Conservation (phyloP, 2,113 vertebrate species). For the Etheostoma spectabile region DNA sequence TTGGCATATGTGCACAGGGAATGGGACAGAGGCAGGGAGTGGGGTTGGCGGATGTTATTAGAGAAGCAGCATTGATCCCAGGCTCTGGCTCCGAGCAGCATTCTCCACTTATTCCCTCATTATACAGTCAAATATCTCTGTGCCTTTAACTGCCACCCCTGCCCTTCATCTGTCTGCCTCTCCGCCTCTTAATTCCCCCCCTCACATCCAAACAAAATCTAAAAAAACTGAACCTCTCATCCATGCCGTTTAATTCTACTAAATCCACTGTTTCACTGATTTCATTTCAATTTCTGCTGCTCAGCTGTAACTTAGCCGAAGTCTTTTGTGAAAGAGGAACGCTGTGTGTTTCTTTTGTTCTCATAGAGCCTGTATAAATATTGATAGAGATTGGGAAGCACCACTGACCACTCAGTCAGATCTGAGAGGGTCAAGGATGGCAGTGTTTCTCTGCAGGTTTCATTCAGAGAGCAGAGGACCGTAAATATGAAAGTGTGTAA, state of each 20-base stretch:
- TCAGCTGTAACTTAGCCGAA: conserved; percentile 73
- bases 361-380: conserved; percentile 79
- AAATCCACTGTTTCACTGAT: conserved; percentile 70
- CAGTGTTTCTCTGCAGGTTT: conserved; percentile 69
- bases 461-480: conserved; percentile 63
- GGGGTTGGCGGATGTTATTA: conserved; percentile 55
- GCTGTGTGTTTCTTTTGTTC: conserved; percentile 68
- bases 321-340: conserved; percentile 45
- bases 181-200: not conserved
- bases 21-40: conserved; percentile 9
- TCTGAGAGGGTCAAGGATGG: conserved; percentile 75
- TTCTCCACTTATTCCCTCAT: conserved; percentile 67
- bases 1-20: conserved; percentile 28
- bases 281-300: conserved; percentile 61
- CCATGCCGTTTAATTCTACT: conserved; percentile 42
- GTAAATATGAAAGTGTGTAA: conserved; percentile 69
- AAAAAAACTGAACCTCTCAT: conserved; percentile 56
- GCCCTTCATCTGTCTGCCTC: conserved; percentile 37
- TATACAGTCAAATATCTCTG: conserved; percentile 69
- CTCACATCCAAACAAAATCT: conserved; percentile 35
- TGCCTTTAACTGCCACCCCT: conserved; percentile 46
- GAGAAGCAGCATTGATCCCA: conserved; percentile 61
- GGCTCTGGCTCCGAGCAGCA: conserved; percentile 45
- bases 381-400: conserved; percentile 78
- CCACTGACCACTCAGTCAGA: conserved; percentile 72